Conservation (phyloP, 2,797 vertebrate species). For the Protonibea diacanthus region DNA sequence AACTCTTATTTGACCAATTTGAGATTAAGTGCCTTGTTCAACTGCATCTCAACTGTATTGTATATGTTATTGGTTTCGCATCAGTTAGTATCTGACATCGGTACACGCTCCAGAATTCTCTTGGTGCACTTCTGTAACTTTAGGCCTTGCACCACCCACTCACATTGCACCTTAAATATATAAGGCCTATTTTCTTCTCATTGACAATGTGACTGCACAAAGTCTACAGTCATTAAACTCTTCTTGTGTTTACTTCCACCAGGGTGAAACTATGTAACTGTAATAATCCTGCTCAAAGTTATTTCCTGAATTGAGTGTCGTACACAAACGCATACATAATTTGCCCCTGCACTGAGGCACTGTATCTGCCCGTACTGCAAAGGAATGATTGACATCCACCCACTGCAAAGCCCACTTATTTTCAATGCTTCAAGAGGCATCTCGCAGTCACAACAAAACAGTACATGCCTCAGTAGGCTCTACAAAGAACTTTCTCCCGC, state of each 20-base stretch:
- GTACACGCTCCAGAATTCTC: not conserved
- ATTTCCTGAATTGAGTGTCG: slow-evolving; percentile 38
- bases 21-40: not conserved
- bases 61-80: not conserved
- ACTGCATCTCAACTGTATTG: not conserved
- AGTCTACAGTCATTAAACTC: slow-evolving; percentile 7
- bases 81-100: not conserved
- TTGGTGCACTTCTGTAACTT: slow-evolving; percentile 16
- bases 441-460: slow-evolving; percentile 65
- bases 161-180: slow-evolving; percentile 20
- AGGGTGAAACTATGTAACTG: slow-evolving; percentile 5
- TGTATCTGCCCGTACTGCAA: slow-evolving; percentile 43
- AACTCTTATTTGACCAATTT: not conserved
- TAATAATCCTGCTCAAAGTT: slow-evolving; percentile 24
- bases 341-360: slow-evolving; percentile 25
- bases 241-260: slow-evolving; percentile 31
- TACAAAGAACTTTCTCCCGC: slow-evolving; percentile 64
- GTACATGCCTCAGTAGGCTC: slow-evolving; percentile 64
- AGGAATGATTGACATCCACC: slow-evolving; percentile 73
- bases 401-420: slow-evolving; percentile 61
- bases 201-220: not conserved
- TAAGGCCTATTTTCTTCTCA: not conserved
- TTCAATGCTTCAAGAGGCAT: slow-evolving; percentile 61
- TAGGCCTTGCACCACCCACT: slow-evolving; percentile 17
- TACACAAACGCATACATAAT: slow-evolving; percentile 56